phyloP scores from a whole-genome alignment of 2,797 vertebrate species.

The Enteromius radiatus region DNA sequence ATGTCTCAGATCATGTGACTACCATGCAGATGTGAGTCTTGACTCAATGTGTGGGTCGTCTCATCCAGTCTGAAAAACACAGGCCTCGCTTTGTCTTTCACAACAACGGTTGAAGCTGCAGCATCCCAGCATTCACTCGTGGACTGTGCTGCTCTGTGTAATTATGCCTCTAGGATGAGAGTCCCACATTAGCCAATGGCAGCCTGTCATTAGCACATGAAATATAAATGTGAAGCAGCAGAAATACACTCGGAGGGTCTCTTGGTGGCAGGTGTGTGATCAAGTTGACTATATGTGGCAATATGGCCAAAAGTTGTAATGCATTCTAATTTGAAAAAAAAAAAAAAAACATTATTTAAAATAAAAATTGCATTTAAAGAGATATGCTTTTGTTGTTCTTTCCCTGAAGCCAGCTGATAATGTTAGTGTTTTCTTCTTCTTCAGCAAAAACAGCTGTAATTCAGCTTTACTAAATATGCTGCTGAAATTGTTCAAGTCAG shows the following conservation, averaged over 20 bases:
- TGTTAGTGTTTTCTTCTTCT: not conserved
- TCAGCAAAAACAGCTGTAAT: not conserved
- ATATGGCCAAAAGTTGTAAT: not conserved
- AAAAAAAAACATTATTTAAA: not conserved
- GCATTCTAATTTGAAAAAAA: not conserved
- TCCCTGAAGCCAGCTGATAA: not conserved
- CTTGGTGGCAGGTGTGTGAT: slow-evolving; percentile 31
- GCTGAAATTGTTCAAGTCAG: not conserved
- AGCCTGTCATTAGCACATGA: slow-evolving; percentile 60
- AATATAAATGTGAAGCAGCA: slow-evolving; percentile 51
- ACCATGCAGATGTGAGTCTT: slow-evolving; percentile 33
- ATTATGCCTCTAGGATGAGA: slow-evolving; percentile 67
- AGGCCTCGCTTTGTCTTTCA: slow-evolving; percentile 56
- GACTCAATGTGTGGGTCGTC: slow-evolving; percentile 36
- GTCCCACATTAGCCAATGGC: slow-evolving; percentile 50
- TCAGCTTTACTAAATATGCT: not conserved
- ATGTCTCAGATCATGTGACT: slow-evolving; percentile 49
- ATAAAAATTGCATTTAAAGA: not conserved
- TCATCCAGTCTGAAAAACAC: slow-evolving; percentile 56
- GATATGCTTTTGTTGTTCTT: not conserved
- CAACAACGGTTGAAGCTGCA: slow-evolving; percentile 49
- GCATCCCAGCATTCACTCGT: slow-evolving; percentile 69
- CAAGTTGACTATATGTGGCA: slow-evolving; percentile 20
- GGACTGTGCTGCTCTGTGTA: slow-evolving; percentile 63
- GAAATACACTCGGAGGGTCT: slow-evolving; percentile 35